Evolutionary conservation across 30 jellyfish, hydroid and myxozoan genomes (phyloP).

Genomic region (Pseudorhiza aurosa): DNA sequence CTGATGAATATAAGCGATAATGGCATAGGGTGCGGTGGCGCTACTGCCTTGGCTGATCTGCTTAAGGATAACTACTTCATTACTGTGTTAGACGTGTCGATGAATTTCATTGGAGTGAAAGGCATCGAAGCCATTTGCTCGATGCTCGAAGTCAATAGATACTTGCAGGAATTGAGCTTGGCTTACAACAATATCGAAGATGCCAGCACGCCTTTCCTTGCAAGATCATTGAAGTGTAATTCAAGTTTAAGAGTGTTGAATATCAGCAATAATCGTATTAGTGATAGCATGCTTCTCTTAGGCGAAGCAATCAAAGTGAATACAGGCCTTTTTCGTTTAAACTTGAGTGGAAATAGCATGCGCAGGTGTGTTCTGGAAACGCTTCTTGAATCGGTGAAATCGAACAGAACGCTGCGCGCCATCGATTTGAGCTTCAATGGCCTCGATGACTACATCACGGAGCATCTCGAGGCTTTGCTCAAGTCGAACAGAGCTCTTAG

Average conservation of each 20-base stretch:
- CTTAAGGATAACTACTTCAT: conserved; percentile 47
- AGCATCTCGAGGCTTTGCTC: conserved; percentile 15
- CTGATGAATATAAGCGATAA: conserved; percentile 55
- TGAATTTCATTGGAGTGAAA: conserved; percentile 36
- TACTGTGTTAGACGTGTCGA: conserved; percentile 51
- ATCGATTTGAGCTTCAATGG: conserved; percentile 64
- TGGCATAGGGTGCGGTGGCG: conserved; percentile 58
- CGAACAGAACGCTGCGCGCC: conserved; percentile 26
- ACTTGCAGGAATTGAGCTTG: conserved; percentile 50
- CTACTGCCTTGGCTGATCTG: conserved; percentile 55
- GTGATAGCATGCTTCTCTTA: conserved; percentile 27
- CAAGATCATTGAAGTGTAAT: conserved; percentile 39
- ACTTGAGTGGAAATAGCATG: conserved; percentile 46
- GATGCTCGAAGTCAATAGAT: conserved; percentile 13
- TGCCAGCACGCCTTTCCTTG: background rate
- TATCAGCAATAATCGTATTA: conserved; percentile 33
- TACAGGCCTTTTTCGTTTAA: conserved; percentile 14
- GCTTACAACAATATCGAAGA: conserved; percentile 34
- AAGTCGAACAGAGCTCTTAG: conserved; percentile 12
- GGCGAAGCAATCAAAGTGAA: conserved; percentile 33
- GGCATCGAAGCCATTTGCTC: conserved; percentile 35
- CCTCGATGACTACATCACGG: conserved; percentile 41
- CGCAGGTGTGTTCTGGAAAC: conserved; percentile 21
- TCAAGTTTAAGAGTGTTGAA: conserved; percentile 30
- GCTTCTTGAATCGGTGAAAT: conserved; percentile 15